Base-by-base conservation (phyloP, 2,888 invertebrate species). In the Quadroppia sp. region DNA sequence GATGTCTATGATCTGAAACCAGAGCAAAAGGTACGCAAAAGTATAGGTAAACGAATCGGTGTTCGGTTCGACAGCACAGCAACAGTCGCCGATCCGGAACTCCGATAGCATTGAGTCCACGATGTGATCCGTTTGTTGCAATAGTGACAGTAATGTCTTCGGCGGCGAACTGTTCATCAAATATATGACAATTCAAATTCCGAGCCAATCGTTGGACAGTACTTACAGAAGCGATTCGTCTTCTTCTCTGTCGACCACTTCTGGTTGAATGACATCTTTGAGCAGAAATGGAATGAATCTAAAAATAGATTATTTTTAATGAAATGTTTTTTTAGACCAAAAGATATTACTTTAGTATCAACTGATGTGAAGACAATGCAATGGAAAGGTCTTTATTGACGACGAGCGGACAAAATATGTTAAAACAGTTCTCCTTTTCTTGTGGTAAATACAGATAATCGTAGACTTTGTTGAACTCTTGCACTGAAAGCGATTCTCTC, bases 21-120 rank as follows among this genome's bases (percentile, higher is more conserved):
- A 91, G 67, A 89, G 82, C 76, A 92, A 83, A 79, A 92, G 83
- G 83, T 90, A 91, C 50, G 88, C 89, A 59, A 88, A 84, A 17
- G 87, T 85, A 79, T 86, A 86, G 32, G 84, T 83, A 81, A 87
- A 80, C n/a, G 81, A 79, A 69, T 81, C 81, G 78, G 85, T 85
- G 82, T 79, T 81, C 11, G 80, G 80, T 40, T 77, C 75, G 28
- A 82, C 76, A 36, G 76, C 74, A 45, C 80, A 77, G 17, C 40
- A 70, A 25, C 77, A 77, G n/a, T 80, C 80, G 2, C 81, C 82
- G 17, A 82, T 76, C 20, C 73, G 75, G 6, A 79, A 71, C 13
- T 81, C 81, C 53, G 77, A 72, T 36, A 82, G 77, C 48, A 81
- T 71, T 9, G 77, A 75, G 20, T 80, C 80, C 69, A 82, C 76